These are phyloP conservation scores for Leucoma salicis DNA, from an alignment of 2,888 invertebrate species.

Conservation along the genomic window DNA sequence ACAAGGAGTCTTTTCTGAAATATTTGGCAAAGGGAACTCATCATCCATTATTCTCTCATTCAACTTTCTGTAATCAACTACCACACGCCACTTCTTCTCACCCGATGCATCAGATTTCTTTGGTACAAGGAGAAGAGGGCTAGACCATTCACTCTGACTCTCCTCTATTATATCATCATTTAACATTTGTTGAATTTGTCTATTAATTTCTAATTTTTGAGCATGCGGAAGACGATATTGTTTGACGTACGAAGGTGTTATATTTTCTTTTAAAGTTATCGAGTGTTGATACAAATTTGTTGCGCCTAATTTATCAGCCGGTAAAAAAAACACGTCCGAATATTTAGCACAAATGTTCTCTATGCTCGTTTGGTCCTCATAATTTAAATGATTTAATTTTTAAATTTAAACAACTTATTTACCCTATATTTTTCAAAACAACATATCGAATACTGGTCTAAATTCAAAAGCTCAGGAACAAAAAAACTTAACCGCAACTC, in stretches of 20 bases:
- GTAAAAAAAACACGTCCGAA: conserved; percentile 1
- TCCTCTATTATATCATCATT: not conserved
- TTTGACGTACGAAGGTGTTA: not conserved
- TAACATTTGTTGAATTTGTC: not conserved
- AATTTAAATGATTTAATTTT: not conserved
- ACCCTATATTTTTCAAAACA: not conserved
- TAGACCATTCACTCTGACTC: not conserved
- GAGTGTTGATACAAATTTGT: not conserved
- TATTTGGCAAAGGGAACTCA: not conserved
- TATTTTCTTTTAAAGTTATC: not conserved
- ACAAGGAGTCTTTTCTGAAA: too few species aligned
- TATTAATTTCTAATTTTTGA: not conserved
- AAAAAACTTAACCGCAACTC: not conserved
- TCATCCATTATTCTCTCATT: not conserved
- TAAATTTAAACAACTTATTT: not conserved
- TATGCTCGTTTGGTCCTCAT: not conserved
- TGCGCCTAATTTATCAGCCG: not conserved
- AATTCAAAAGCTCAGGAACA: not conserved
- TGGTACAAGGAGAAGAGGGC: not conserved
- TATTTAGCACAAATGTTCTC: not conserved
- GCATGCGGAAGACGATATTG: not conserved
- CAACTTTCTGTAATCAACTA: not conserved
- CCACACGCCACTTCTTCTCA: not conserved
- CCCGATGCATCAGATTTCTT: not conserved
- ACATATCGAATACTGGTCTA: not conserved